Evolutionary conservation across 37 sponge, comb jelly and placozoan genomes (phyloP).

Genomic region (Cliona cf. orientalis): DNA sequence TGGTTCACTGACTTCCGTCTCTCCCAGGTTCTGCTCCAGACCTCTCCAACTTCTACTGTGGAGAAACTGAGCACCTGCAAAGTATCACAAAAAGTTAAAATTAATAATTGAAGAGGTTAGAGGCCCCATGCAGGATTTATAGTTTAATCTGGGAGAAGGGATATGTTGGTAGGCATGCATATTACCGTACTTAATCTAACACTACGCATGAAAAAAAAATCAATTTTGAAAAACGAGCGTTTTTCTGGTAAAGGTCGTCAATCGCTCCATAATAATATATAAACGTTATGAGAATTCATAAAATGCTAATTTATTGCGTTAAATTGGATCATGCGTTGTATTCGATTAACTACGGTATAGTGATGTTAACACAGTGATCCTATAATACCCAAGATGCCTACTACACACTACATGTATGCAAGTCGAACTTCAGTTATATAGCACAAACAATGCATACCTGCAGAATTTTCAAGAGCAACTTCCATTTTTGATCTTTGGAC

Average conservation of each 20-base stretch:
- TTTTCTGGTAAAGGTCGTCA: too few relatives aligned
- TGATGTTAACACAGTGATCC: too few relatives aligned
- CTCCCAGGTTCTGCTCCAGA: conserved; percentile 77
- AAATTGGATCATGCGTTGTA: not conserved
- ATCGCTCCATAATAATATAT: not conserved
- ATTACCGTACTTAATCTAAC: too few relatives aligned
- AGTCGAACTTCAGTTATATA: too few relatives aligned
- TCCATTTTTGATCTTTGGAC: conserved; percentile 25
- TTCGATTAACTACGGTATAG: too few relatives aligned
- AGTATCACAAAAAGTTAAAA: not conserved
- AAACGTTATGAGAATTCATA: not conserved
- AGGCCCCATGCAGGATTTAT: not conserved
- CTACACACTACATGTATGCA: too few relatives aligned
- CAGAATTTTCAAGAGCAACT: conserved; percentile 32
- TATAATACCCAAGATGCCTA: too few relatives aligned
- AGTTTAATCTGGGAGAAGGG: too few relatives aligned
- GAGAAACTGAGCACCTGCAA: conserved; percentile 54
- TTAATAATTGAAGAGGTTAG: not conserved
- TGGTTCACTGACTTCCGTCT: conserved; percentile 56
- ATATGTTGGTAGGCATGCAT: too few relatives aligned
- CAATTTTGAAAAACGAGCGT: too few relatives aligned
- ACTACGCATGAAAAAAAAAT: too few relatives aligned
- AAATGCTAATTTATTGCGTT: not conserved
- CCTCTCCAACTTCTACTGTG: conserved; percentile 78
- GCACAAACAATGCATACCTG: too few relatives aligned